Evolutionary conservation across 2,113 vertebrate species (phyloP).

Genomic region (Sinocyclocheilus grahami): DNA sequence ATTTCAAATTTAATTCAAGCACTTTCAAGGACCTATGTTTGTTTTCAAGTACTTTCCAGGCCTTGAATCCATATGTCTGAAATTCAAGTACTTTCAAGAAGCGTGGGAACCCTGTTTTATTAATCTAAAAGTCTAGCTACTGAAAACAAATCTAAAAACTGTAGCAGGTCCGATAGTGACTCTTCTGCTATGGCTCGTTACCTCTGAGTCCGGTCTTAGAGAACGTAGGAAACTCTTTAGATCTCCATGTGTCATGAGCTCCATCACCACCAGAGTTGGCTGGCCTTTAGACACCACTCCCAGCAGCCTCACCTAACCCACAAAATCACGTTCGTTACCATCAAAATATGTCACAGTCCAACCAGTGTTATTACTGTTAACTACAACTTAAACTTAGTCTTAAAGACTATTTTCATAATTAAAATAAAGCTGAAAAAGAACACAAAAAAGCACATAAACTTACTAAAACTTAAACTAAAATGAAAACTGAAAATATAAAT

Average conservation of each 20-base stretch:
- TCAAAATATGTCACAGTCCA: not conserved
- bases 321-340: not conserved
- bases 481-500: too few relatives aligned
- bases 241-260: conserved; percentile 94
- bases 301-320: conserved; percentile 87
- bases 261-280: conserved; percentile 95
- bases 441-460: too few relatives aligned
- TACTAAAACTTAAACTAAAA: too few relatives aligned
- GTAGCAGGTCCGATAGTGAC: not conserved
- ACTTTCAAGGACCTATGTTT: too few relatives aligned
- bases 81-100: too few relatives aligned
- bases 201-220: conserved; percentile 91
- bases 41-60: too few relatives aligned
- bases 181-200: conserved; percentile 58
- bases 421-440: too few relatives aligned
- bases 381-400: not conserved
- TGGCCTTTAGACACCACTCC: conserved; percentile 97
- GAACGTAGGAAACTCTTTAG: conserved; percentile 93
- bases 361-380: not conserved
- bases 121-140: not conserved
- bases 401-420: too few relatives aligned
- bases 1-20: too few relatives aligned
- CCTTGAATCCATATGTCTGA: too few relatives aligned
- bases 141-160: not conserved
- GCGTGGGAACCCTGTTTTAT: not conserved